Base-by-base conservation (phyloP, 2,797 vertebrate genomes). In the Amphiprion clarkii region DNA sequence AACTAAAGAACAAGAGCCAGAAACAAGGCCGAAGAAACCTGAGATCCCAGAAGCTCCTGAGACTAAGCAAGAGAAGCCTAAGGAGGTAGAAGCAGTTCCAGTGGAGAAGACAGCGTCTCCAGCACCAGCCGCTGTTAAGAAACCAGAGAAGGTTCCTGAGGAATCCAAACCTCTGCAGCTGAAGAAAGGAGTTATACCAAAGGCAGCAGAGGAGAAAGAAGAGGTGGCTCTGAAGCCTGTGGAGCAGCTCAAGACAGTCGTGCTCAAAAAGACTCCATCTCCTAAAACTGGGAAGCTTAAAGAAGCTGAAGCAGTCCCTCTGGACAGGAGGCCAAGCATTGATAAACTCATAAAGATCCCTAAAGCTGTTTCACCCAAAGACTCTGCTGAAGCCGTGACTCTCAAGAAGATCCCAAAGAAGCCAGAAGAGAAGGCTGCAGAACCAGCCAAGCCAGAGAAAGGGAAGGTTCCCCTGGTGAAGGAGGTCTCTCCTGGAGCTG, bases 261-360 rank as follows among this genome's bases (percentile, higher is more conserved):
- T 94, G 69, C 80, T 94, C 36, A 93, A 93, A 74, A 95, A 93
- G 88, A 90, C 94, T 39, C 92, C 93, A 23, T 95, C 95, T 51
- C 93, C 94, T 9, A 94, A 93, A 66, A 75, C 89, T 42, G 93
- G 93, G 16, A 94, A 91, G 79, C 83, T 85, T 29, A 91, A 92
- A 86, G 87, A 89, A 75, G 71, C 74, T 29, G 93, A 94, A 59
- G 14, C 61, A 11, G 31, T 82, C 25, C 87, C 93, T 21, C 19
- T 82, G 21, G 88, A 94, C 68, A 93, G 58, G 59, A 95, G 74
- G 51, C 89, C 83, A 0, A 94, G 93, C 81, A 29, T 81, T 0
- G 93, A 91, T 23, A 78, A 85, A 81, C 80, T 92, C 6, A 91
- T 87, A 85, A 94, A 91, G 76, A 78, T 76, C 60, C 85, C 87